Base-by-base conservation (phyloP, 2,113 vertebrate genomes). In the Mola mola region DNA sequence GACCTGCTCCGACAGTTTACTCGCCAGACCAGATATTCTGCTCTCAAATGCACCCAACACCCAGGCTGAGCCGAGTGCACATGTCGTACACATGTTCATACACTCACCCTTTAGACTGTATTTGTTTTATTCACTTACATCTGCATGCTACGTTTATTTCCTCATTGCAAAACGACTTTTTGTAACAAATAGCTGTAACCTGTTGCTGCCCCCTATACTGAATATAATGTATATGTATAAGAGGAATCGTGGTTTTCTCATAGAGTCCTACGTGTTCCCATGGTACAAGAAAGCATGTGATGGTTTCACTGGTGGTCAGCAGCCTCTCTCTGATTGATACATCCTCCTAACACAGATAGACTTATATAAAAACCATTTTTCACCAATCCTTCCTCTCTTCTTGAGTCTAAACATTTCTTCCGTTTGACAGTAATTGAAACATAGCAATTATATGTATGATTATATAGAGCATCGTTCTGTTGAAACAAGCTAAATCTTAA, bases 21-120 rank as follows among this genome's bases (percentile, higher is more conserved):
- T 79, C 34, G 80, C 68, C 58, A 7, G 21, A 85, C 89, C 71
- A 56, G 89, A 81, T 78, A 82, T 79, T 85, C 82, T 66, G 50
- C 62, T 83, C 33, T 57, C 8, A 44, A 52, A 19, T 52, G 61
- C 33, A 59, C 8, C 2, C 26, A 22, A 68, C 68, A n/a, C 78
- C 49, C 72, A 79, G 60, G n/a, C 67, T 33, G 31, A 58, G 42
- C 28, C n/a, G n/a, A n/a, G 15, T 43, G 44, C 59, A 40, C n/a
- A 16, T 68, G 71, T 61, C 57, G 58, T 20, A 9, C 72, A 74
- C 53, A 41, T 43, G 55, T 43, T 52, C 9, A 22, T 28, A 38
- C 58, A n/a, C 17, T 25, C 9, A 55, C 19, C 52, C 41, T 41
- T 47, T 17, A 21, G 16, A 16, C 19, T 26, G 49, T 9, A 11